Percentiles rank a stretch among this genome's conserved stretches.
phyloP scores from a whole-genome alignment of 2,888 invertebrate genomes.

The Cistogaster globosa region DNA sequence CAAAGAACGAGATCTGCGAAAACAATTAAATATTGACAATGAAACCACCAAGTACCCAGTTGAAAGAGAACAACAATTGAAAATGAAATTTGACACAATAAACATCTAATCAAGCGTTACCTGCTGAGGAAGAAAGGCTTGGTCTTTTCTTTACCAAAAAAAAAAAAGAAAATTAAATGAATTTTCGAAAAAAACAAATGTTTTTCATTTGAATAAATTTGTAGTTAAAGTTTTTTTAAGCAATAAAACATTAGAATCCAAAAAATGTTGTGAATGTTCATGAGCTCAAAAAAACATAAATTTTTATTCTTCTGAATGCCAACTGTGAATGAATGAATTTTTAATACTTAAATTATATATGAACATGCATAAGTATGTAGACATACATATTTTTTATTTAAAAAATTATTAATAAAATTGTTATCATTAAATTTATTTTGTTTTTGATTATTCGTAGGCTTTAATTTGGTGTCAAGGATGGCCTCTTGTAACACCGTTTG shows the following conservation, averaged over 20 bases:
- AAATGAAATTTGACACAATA: constrained; percentile 20
- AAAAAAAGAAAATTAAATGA: neutral
- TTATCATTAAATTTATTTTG: neutral
- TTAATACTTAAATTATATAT: neutral
- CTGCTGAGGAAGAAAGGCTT: constrained; percentile 12
- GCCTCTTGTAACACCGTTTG: constrained; percentile 86
- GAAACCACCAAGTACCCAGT: constrained; percentile 3
- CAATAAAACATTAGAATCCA: no score
- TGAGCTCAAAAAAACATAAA: no score
- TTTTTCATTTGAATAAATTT: constrained; percentile 49
- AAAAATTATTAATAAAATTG: neutral
- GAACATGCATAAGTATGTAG: neutral
- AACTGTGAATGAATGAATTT: constrained; percentile 42
- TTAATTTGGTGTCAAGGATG: constrained; percentile 86
- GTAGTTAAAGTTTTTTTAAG: no score
- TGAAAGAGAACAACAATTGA: neutral
- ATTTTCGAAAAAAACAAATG: neutral
- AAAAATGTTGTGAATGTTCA: no score
- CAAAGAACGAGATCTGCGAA: constrained; percentile 35
- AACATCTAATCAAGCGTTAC: constrained; percentile 43
- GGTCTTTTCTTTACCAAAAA: constrained; percentile 27
- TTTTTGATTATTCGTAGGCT: constrained; percentile 83
- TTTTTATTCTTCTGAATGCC: constrained; percentile 10
- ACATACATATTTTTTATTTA: neutral
- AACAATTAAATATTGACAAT: constrained; percentile 14